Evolutionary conservation across 2,888 invertebrate genomes (phyloP).

Genomic region (Busseola fusca): DNA sequence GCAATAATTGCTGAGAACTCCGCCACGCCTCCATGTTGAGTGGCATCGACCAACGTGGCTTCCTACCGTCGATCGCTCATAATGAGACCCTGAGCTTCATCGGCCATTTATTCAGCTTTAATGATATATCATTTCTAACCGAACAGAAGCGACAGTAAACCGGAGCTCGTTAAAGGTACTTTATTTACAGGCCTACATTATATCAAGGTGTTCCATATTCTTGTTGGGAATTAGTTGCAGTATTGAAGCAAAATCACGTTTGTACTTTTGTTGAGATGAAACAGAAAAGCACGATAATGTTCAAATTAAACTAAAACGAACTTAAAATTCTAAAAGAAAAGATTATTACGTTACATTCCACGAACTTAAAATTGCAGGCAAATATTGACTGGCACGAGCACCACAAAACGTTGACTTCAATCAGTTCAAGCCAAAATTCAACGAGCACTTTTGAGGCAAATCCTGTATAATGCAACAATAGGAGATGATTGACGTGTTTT

Average conservation of each 20-base stretch:
- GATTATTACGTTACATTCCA: not conserved
- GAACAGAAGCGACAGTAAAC: slow-evolving; percentile 30
- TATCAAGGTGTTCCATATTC: slow-evolving; percentile 34
- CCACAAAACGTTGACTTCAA: slow-evolving; percentile 48
- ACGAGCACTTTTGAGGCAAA: slow-evolving; percentile 59
- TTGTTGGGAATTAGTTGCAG: slow-evolving; percentile 33
- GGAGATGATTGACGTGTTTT: slow-evolving; percentile 72
- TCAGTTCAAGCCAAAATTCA: slow-evolving; percentile 51
- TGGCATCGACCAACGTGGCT: slow-evolving; percentile 35
- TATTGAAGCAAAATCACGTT: slow-evolving; percentile 27
- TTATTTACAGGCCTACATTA: slow-evolving; percentile 36
- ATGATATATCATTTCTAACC: slow-evolving; percentile 52
- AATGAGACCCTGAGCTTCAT: slow-evolving; percentile 41
- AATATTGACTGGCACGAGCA: slow-evolving; percentile 49
- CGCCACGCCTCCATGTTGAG: slow-evolving; percentile 55
- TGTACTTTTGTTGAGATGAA: slow-evolving; percentile 16
- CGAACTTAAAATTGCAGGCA: slow-evolving; percentile 55
- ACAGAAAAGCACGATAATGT: slow-evolving; percentile 27
- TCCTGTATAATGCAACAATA: slow-evolving; percentile 67
- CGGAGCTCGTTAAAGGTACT: slow-evolving; percentile 36
- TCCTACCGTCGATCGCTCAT: slow-evolving; percentile 42
- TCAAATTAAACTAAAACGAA: too few relatives aligned
- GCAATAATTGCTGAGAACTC: slow-evolving; percentile 74
- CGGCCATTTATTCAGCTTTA: slow-evolving; percentile 51
- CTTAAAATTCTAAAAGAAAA: too few relatives aligned